Conservation (phyloP, 2,113 vertebrate species). For the Gasterosteus nipponicus region DNA sequence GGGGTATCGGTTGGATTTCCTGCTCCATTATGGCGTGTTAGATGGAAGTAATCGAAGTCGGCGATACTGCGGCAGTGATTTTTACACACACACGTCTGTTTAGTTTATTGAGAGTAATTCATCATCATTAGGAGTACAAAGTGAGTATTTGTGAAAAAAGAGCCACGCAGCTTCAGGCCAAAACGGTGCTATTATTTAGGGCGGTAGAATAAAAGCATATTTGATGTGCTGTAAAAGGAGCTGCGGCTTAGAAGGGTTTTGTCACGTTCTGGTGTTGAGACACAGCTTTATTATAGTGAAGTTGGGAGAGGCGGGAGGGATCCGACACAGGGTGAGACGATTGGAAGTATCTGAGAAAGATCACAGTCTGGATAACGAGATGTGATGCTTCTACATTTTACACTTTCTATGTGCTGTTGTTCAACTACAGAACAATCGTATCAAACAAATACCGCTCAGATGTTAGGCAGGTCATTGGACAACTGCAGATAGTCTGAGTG, state of each 20-base stretch:
- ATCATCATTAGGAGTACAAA: conserved; percentile 31
- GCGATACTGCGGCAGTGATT: conserved; percentile 33
- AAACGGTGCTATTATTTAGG: conserved; percentile 2
- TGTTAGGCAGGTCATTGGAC: conserved; percentile 10
- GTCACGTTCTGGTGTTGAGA: background rate
- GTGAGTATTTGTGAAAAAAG: conserved; percentile 42
- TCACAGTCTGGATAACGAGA: background rate
- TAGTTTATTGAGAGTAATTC: conserved; percentile 35
- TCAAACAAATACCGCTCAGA: background rate
- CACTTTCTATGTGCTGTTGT: background rate
- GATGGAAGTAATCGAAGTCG: conserved; percentile 82
- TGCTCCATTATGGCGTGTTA: conserved; percentile 79
- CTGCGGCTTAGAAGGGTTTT: background rate
- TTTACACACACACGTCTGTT: conserved; percentile 22
- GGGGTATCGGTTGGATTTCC: conserved; percentile 33
- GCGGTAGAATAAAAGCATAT: conserved; percentile 7
- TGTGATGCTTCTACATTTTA: background rate
- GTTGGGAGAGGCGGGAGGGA: background rate
- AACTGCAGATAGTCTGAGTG: background rate
- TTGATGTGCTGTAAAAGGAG: background rate
- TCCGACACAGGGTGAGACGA: background rate
- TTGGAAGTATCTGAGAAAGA: background rate
- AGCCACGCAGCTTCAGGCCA: conserved; percentile 32
- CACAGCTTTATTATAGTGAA: background rate
- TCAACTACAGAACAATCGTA: background rate